Base-by-base conservation (phyloP, 2,797 vertebrate species). In the Corythornis leucogaster region DNA sequence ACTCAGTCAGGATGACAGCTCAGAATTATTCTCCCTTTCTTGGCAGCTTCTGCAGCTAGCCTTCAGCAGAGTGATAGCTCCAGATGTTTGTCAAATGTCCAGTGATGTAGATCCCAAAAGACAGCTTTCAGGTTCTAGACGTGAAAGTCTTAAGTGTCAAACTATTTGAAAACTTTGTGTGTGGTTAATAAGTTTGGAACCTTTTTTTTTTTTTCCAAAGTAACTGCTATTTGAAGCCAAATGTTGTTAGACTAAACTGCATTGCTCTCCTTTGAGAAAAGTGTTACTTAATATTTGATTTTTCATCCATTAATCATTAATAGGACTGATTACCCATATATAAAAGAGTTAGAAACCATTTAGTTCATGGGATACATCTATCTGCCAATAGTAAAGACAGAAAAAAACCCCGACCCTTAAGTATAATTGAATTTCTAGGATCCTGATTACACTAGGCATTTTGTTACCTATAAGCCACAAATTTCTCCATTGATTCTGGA, bases 1-100 rank as follows among this genome's bases (percentile, higher is more conserved):
- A 84, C 66, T 97, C 89, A 95, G 89, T 64, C 68, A 90, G 30
- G 66, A 57, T 93, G 96, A 96, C 92, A 96, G 78, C 67, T 89
- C 86, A 88, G 62, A 93, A 92, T 95, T 93, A 93, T 87, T 87
- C 75, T 62, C 30, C 40, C 61, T 74, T 91, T 90, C 91, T 75
- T 75, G 71, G 70, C 85, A 73, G 63, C 50, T 94, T 96, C 93
- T 91, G 71, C 43, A 90, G 64, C 68, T 90, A 91, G 48, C 30
- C 40, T 84, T 93, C 82, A 91, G 54, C 80, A 63, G 64, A 87
- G 50, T 50, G 67, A 81, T 76, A 77, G 30, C 68, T 71, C 73
- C 28, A 64, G 57, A 88, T 30, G 81, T 84, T 83, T 90, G 45
- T 87, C 55, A 93, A 78, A 77, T 58, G 62, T 9, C 70, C 53